Base-by-base conservation (phyloP, 2,888 invertebrate species). In the Sarcophaga carnaria region DNA sequence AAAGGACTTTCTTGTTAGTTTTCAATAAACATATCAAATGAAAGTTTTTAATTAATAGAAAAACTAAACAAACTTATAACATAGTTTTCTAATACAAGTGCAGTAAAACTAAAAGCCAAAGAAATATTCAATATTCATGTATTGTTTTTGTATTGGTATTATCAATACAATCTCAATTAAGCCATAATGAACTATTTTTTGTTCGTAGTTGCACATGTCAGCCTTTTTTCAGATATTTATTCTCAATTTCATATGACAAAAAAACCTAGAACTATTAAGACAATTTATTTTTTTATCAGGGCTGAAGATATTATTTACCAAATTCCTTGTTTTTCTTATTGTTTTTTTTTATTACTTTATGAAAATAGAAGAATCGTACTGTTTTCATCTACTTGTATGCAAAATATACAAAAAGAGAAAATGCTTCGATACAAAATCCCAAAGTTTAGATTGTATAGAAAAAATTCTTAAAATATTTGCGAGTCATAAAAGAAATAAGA, bases 151-250 rank as follows among this genome's bases (percentile, higher is more conserved):
- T 37, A 37, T 37, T 37, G 37, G 37, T 49, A 14, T 62, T 77
- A 71, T 62, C 67, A 71, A 79, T 82, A 75, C 64, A 78, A n/a
- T 82, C n/a, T 54, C 75, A 82, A 80, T 83, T 76, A 80, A 80
- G 66, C 27, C 59, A 20, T 59, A 83, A 69, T 72, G 11, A 80
- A 70, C 79, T 64, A n/a, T 27, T 27, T 27, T 22, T 22, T 49
- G 37, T 54, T n/a, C 62, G 5, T 22, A n/a, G 4, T n/a, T 75
- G 79, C 60, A 60, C 25, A 54, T 67, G 59, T 27, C 74, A 78
- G 17, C 4, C 72, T 67, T 72, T 54, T 37, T 37, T 37, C 2
- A 0, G 37, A 60, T 63, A 77, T 69, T 80, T 77, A 14, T 69
- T 70, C 75, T 83, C 71, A 80, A 79, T 79, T 80, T 80, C 76